Conservation (phyloP, 2,888 invertebrate genomes). For the Xestoiulus laeticollis region DNA sequence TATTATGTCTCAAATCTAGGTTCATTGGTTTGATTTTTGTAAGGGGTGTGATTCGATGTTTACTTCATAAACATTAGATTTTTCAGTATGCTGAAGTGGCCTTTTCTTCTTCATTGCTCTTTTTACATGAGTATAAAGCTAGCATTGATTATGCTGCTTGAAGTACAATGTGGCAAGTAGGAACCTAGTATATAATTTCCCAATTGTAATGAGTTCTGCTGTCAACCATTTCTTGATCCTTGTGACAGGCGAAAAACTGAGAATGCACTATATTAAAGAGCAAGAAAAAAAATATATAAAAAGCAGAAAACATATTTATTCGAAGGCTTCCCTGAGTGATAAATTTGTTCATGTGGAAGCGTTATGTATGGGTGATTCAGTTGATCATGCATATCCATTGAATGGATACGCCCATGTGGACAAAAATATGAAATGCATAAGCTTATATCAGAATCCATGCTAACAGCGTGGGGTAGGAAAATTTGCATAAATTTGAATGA, state of each 20-base stretch:
- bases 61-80: not conserved
- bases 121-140: not conserved
- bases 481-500: not conserved
- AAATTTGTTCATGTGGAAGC: conserved; percentile 10
- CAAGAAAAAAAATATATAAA: not conserved
- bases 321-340: not conserved
- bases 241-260: not conserved
- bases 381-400: conserved; percentile 25
- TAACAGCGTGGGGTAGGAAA: not conserved
- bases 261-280: conserved; percentile 7
- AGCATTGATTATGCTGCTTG: not conserved
- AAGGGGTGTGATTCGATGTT: not conserved
- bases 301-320: not conserved
- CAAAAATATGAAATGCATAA: not conserved
- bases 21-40: not conserved
- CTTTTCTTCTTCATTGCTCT: not conserved
- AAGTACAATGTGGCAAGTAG: not conserved
- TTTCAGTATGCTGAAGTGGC: not conserved
- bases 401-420: not conserved
- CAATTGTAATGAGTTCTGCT: conserved; percentile 15
- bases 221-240: not conserved
- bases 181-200: not conserved
- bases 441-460: not conserved
- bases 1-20: not conserved
- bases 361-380: not conserved